Conservation (phyloP, 2,113 vertebrate species). For the Daphoenositta chrysoptera region DNA sequence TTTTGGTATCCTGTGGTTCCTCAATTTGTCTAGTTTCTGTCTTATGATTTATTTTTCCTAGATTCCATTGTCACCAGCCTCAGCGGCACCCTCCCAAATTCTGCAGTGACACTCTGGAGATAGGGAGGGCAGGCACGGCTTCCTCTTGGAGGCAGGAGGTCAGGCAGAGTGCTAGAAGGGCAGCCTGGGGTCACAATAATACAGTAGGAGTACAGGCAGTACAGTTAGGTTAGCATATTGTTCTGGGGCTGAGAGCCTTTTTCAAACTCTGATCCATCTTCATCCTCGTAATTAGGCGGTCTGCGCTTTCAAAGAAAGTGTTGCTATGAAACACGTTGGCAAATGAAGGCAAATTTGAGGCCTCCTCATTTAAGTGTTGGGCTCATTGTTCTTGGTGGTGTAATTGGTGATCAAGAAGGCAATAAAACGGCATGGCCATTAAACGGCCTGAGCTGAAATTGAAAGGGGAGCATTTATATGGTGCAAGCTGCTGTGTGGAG, state of each 20-base stretch:
- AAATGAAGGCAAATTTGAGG: conserved; percentile 76
- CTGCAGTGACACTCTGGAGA: conserved; percentile 66
- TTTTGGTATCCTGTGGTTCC: conserved; percentile 66
- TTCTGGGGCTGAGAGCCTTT: conserved; percentile 57
- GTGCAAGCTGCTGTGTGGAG: conserved; percentile 36
- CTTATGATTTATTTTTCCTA: conserved; percentile 80
- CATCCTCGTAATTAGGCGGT: conserved; percentile 63
- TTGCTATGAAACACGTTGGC: conserved; percentile 77
- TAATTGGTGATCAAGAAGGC: conserved; percentile 79
- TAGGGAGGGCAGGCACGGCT: conserved; percentile 60
- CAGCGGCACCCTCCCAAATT: conserved; percentile 65
- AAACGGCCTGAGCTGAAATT: conserved; percentile 42
- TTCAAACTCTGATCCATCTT: conserved; percentile 73
- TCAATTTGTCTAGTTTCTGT: conserved; percentile 70
- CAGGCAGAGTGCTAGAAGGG: conserved; percentile 76
- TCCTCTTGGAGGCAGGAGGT: conserved; percentile 77
- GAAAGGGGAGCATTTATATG: conserved; percentile 65
- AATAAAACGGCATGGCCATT: conserved; percentile 71
- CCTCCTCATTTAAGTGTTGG: conserved; percentile 63
- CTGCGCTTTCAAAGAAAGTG: conserved; percentile 64
- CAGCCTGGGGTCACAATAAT: conserved; percentile 78
- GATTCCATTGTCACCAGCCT: conserved; percentile 73
- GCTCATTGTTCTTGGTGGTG: conserved; percentile 72
- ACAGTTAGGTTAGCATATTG: conserved; percentile 71
- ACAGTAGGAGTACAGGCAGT: conserved; percentile 64